Percentiles rank a stretch among this genome's conserved stretches.
Conservation (phyloP, 2,888 invertebrate genomes). For the Hypomecis atomaria region DNA sequence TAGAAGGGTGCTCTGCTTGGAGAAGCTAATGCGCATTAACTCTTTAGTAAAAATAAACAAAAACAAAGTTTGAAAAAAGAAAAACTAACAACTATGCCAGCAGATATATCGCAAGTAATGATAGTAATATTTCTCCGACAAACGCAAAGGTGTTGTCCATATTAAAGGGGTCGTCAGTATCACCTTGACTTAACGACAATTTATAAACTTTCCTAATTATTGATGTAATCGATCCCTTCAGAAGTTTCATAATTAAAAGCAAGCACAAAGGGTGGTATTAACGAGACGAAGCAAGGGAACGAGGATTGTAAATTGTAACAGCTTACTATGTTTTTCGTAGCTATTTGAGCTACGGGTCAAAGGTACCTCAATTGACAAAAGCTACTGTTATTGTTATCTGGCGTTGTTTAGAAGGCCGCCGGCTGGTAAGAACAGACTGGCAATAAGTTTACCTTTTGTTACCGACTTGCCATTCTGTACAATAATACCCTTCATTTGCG, state of each 20-base stretch:
- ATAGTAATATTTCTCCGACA: not conserved
- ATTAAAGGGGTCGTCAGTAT: not conserved
- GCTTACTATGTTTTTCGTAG: not conserved
- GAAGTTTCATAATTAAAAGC: slow-evolving; percentile 24
- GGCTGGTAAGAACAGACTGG: not conserved
- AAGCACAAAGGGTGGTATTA: slow-evolving; percentile 4
- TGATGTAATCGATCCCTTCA: slow-evolving; percentile 26
- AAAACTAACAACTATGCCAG: not conserved
- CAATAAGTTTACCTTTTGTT: not conserved
- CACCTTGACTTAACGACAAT: slow-evolving; percentile 14
- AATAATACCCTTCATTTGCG: no score
- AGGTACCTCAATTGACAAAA: not conserved
- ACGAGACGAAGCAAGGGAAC: not conserved
- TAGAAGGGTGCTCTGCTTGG: no score
- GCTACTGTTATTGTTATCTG: not conserved
- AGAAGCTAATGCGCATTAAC: no score
- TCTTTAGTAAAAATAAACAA: no score
- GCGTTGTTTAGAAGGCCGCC: not conserved
- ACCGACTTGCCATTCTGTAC: not conserved
- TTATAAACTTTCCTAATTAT: slow-evolving; percentile 28
- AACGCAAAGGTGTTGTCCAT: not conserved
- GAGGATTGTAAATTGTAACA: not conserved
- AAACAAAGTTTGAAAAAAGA: no score
- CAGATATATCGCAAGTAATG: not conserved
- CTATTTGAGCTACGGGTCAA: not conserved